phyloP scores from a whole-genome alignment of 2,888 invertebrate genomes.

The Thelaira solivaga region DNA sequence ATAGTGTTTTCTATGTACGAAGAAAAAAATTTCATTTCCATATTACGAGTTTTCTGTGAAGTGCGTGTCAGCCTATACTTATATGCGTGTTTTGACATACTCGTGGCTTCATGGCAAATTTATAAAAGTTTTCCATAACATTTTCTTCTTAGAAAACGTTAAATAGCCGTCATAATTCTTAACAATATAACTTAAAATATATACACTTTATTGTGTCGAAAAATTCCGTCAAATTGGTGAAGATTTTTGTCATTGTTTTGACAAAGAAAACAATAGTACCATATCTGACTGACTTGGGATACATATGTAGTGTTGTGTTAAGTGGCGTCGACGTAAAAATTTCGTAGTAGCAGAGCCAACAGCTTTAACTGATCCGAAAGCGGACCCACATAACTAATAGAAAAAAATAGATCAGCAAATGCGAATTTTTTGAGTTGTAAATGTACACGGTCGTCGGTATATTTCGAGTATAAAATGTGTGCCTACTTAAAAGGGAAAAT shows the following conservation, averaged over 20 bases:
- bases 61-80: conserved; percentile 45
- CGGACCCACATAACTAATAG: neutral
- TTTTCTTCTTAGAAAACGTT: conserved; percentile 19
- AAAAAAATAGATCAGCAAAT: neutral
- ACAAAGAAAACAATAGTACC: conserved; percentile 51
- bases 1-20: conserved; percentile 40
- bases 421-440: conserved; percentile 28
- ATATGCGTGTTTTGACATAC: conserved; percentile 54
- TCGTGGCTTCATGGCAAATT: conserved; percentile 61
- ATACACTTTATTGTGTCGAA: conserved; percentile 51
- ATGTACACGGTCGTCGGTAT: conserved; percentile 40
- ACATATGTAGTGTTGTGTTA: conserved; percentile 43
- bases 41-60: conserved; percentile 50
- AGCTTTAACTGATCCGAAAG: conserved; percentile 19
- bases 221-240: conserved; percentile 57
- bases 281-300: conserved; percentile 56
- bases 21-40: conserved; percentile 40
- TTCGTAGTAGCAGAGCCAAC: conserved; percentile 5
- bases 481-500: conserved; percentile 13
- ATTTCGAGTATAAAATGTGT: conserved; percentile 34
- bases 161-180: neutral
- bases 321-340: conserved; percentile 24
- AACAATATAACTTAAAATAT: conserved; percentile 5
- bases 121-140: conserved; percentile 33
- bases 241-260: conserved; percentile 51